A percentile compares a stretch with the other conserved stretches of the same genome.
Evolutionary conservation across 2,113 vertebrate species (phyloP).

Genomic region (Eira barbara): DNA sequence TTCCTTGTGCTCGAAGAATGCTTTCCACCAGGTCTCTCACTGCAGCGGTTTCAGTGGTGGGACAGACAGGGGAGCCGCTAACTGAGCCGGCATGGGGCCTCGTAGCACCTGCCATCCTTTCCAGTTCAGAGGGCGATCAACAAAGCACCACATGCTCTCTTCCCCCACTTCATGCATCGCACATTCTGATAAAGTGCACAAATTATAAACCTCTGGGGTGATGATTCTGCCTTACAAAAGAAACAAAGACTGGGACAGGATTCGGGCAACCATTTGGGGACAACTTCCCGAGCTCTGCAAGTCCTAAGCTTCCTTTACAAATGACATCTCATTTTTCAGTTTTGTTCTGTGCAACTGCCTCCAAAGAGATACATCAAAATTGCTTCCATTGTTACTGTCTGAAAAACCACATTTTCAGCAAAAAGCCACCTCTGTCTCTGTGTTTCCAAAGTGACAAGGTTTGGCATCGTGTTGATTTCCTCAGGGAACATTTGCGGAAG

Average conservation of each 20-base stretch:
- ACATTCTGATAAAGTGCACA: background rate
- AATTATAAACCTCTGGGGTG: background rate
- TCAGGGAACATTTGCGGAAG: conserved; percentile 47
- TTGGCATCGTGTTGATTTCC: conserved; percentile 47
- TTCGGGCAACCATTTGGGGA: background rate
- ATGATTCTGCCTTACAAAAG: background rate
- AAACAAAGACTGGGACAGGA: background rate
- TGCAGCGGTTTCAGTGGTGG: background rate
- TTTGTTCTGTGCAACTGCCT: conserved; percentile 47
- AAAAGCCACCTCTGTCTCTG: conserved; percentile 29
- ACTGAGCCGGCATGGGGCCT: background rate
- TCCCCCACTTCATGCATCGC: no score
- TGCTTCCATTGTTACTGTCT: conserved; percentile 30
- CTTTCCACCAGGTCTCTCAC: background rate
- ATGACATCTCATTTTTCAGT: conserved; percentile 15
- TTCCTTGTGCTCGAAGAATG: background rate
- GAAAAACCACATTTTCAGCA: conserved; percentile 62
- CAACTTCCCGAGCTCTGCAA: background rate
- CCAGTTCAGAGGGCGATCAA: background rate
- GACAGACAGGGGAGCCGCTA: background rate
- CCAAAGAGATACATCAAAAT: conserved; percentile 61
- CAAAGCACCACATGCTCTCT: background rate
- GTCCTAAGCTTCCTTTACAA: conserved; percentile 35
- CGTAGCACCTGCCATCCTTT: background rate
- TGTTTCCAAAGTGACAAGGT: conserved; percentile 52